Percentiles rank a stretch among this genome's conserved stretches.
These are phyloP conservation scores for Schizothorax lantsangensis DNA, from an alignment of 2,797 vertebrate genomes.

Conservation along the genomic window DNA sequence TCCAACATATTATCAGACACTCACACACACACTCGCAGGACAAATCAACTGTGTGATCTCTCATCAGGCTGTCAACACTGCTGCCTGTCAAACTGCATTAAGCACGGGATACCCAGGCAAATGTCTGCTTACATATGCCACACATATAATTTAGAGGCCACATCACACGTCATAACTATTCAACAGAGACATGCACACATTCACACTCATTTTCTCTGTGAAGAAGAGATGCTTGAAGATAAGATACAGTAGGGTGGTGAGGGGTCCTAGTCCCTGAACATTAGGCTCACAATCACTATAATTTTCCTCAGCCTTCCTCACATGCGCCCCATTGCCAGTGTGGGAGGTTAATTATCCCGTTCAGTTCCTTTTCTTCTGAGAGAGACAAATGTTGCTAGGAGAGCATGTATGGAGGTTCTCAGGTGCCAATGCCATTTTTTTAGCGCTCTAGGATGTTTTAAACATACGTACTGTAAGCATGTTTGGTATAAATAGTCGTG, in stretches of 20 bases:
- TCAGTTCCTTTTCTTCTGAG: slow-evolving; percentile 30
- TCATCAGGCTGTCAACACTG: background rate
- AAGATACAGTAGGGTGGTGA: slow-evolving; percentile 10
- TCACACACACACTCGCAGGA: background rate
- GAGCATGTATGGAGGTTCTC: background rate
- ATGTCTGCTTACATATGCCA: background rate
- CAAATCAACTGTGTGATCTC: slow-evolving; percentile 8
- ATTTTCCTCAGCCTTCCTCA: slow-evolving; percentile 74
- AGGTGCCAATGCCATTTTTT: background rate
- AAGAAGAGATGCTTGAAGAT: slow-evolving; percentile 25
- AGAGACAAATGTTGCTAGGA: slow-evolving; percentile 21
- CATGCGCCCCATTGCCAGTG: slow-evolving; percentile 73
- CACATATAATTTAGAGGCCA: background rate
- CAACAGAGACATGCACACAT: slow-evolving; percentile 8
- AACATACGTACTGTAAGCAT: slow-evolving; percentile 32
- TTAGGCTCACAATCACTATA: slow-evolving; percentile 78
- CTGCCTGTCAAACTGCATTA: slow-evolving; percentile 14
- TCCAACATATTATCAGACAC: slow-evolving; percentile 17
- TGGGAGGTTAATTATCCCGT: slow-evolving; percentile 79
- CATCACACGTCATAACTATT: background rate
- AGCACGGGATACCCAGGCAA: background rate
- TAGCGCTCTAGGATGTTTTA: background rate
- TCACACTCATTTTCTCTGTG: background rate
- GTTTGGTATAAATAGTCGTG: slow-evolving; percentile 31
- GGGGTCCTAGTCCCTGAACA: slow-evolving; percentile 62